phyloP scores from a whole-genome alignment of 2,888 invertebrate species.

The Alsophila aescularia region DNA sequence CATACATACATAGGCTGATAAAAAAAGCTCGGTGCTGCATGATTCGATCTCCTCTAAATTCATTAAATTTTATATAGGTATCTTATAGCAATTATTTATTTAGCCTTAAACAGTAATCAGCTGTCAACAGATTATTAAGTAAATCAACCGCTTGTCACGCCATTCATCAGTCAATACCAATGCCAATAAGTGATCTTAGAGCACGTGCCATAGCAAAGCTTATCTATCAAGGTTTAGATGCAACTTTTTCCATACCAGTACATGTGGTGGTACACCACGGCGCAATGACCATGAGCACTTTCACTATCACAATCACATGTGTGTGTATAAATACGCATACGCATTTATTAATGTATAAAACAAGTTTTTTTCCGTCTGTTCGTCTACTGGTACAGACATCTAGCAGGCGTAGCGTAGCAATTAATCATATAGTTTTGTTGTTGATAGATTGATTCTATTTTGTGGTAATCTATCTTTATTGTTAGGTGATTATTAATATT shows the following conservation, averaged over 20 bases:
- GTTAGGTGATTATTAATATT: no score
- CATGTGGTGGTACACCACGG: no score
- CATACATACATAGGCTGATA: no score
- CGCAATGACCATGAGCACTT: conserved; percentile 41
- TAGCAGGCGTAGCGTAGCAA: not conserved
- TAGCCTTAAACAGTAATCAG: not conserved
- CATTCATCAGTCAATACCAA: conserved; percentile 7
- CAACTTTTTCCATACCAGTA: conserved; percentile 30
- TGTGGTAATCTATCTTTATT: not conserved
- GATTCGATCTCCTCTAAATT: no score
- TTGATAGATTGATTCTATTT: not conserved
- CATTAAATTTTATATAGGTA: no score
- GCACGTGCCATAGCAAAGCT: conserved; percentile 4
- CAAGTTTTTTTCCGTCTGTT: conserved; percentile 1
- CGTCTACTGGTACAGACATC: not conserved
- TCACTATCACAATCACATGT: conserved; percentile 29
- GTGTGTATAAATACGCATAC: not conserved
- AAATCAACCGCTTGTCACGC: not conserved
- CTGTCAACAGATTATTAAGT: conserved; percentile 2
- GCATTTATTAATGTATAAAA: not conserved
- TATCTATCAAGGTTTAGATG: conserved; percentile 2
- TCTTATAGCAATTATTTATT: no score
- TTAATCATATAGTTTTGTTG: conserved; percentile 1
- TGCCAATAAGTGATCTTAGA: not conserved
- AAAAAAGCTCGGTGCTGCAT: no score